Evolutionary conservation across 1,140 invertebrate genomes (phyloP).

Genomic region (Aphis craccivora): DNA sequence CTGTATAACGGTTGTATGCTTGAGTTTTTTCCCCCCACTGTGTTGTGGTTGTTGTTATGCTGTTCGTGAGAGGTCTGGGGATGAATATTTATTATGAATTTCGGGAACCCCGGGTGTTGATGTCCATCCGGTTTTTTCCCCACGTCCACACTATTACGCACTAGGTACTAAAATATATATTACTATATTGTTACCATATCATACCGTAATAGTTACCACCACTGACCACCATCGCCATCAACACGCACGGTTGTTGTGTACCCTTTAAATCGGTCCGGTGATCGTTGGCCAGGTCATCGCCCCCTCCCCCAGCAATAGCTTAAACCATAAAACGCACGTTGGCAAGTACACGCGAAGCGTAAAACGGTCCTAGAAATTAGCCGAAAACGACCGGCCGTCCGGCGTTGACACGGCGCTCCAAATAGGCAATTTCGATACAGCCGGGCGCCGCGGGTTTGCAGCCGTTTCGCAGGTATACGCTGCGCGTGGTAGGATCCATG

Average conservation of each 20-base stretch:
- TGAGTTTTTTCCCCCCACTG: neutral
- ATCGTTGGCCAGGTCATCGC: neutral
- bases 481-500: neutral
- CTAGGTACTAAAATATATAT: neutral
- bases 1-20: neutral
- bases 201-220: neutral
- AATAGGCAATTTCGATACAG: slow-evolving; percentile 48
- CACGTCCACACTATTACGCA: neutral
- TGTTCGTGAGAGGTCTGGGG: neutral
- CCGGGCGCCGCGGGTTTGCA: neutral
- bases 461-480: neutral
- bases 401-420: neutral
- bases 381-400: neutral
- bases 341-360: neutral
- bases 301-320: neutral
- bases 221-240: neutral
- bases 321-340: slow-evolving; percentile 55
- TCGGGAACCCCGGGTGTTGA: neutral
- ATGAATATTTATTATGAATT: slow-evolving; percentile 42
- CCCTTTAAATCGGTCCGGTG: slow-evolving; percentile 34
- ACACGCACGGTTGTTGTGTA: neutral
- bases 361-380: neutral
- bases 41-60: neutral
- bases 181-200: neutral
- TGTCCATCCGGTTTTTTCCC: slow-evolving; percentile 20